phyloP scores from a whole-genome alignment of 2,113 vertebrate genomes.

The Scalopus aquaticus region DNA sequence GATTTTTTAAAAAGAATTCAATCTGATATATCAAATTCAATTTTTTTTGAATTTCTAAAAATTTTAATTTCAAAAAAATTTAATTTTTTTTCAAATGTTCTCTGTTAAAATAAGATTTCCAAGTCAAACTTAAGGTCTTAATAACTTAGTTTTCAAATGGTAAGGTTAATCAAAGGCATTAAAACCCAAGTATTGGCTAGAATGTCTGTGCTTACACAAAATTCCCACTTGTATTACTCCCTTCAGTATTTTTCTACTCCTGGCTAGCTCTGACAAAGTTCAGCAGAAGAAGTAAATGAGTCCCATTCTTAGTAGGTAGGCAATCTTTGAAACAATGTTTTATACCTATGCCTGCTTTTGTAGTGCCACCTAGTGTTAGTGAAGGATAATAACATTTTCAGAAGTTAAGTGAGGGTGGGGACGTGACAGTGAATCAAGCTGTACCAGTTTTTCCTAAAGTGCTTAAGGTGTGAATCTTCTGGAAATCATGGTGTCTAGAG shows the following conservation, averaged over 20 bases:
- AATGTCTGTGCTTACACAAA: not conserved
- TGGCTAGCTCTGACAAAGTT: not conserved
- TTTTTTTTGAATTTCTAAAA: too few species aligned
- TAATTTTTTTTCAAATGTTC: not conserved
- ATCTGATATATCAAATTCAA: not conserved
- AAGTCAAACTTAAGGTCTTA: not conserved
- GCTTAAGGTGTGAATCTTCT: not conserved
- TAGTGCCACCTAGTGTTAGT: constrained; percentile 53
- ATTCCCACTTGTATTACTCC: not conserved
- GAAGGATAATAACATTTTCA: not conserved
- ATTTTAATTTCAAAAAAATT: too few species aligned
- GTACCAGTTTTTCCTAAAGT: not conserved
- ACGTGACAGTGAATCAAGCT: not conserved
- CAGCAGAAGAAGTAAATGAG: not conserved
- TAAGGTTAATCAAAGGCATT: not conserved
- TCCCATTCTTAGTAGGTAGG: too few species aligned
- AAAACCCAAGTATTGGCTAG: not conserved
- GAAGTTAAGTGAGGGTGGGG: too few species aligned
- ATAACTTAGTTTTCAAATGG: not conserved
- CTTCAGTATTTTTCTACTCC: not conserved
- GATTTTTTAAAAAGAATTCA: not conserved
- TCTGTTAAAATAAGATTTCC: not conserved
- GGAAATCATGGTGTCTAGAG: not conserved
- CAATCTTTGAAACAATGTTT: not conserved
- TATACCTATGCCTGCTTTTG: not conserved